A percentile compares a stretch with the other conserved stretches of the same genome.
Conservation (phyloP, 2,113 vertebrate species). For the Alosa alosa region DNA sequence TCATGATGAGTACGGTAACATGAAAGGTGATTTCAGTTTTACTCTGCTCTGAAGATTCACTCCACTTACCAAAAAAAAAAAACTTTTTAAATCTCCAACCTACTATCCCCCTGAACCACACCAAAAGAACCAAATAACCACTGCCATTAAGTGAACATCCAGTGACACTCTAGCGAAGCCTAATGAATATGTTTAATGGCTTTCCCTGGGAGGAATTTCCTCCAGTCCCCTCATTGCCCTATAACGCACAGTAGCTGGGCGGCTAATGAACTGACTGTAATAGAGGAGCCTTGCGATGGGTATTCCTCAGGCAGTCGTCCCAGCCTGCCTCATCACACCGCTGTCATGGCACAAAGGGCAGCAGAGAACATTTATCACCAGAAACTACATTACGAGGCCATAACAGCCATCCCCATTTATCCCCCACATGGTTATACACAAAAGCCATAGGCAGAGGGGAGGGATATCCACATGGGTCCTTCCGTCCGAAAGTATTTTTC, state of each 20-base stretch:
- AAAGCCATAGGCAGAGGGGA: background rate
- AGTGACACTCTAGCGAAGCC: background rate
- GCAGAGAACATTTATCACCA: background rate
- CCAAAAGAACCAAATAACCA: background rate
- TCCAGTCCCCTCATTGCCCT: background rate
- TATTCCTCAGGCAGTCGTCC: background rate
- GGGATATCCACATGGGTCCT: background rate
- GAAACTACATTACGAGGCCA: background rate
- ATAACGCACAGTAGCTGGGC: background rate
- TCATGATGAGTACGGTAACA: background rate
- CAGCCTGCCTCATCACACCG: background rate
- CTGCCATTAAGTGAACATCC: background rate
- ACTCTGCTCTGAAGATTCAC: too few species aligned
- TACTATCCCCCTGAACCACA: background rate
- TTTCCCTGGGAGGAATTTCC: background rate
- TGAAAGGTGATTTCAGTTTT: background rate
- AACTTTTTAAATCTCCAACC: background rate
- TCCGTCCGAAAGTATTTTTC: background rate
- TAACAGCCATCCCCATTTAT: background rate
- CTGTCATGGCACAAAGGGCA: background rate
- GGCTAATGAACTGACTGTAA: conserved; percentile 4
- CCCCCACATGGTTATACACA: background rate
- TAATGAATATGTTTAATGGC: conserved; percentile 18
- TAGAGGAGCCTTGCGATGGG: background rate
- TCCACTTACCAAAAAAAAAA: background rate